Conservation (phyloP, 92 coral and sea anemone species). For the Epizoanthus rinbou region DNA sequence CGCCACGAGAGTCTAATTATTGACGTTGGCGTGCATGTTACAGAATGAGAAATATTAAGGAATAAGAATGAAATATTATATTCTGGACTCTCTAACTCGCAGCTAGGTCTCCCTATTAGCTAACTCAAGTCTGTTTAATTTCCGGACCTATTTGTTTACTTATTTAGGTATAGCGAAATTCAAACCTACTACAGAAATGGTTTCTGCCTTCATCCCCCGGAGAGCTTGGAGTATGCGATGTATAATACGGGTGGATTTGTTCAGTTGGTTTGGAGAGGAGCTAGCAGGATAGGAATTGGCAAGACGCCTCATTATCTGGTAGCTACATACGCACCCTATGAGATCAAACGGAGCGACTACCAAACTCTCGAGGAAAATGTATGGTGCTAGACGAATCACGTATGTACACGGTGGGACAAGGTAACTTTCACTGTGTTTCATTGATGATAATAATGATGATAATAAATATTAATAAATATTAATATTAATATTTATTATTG, state of each 20-base stretch:
- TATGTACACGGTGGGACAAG: neutral
- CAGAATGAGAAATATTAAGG: no score
- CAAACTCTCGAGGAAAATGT: conserved; percentile 15
- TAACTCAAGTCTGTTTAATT: no score
- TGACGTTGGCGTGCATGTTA: no score
- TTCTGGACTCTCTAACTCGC: no score
- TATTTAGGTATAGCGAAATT: conserved; percentile 12
- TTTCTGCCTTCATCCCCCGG: conserved; percentile 3
- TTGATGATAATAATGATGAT: no score
- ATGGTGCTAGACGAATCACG: conserved; percentile 20
- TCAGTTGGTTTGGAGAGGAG: conserved; percentile 30
- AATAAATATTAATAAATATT: no score
- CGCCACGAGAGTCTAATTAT: no score
- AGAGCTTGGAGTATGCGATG: conserved; percentile 14
- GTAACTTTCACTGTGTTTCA: neutral
- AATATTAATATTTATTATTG: no score
- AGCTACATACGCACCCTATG: conserved; percentile 3
- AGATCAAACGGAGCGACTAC: neutral
- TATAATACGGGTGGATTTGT: neutral
- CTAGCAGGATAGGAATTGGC: conserved; percentile 15
- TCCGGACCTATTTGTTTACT: neutral
- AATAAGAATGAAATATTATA: no score
- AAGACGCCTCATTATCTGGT: conserved; percentile 3
- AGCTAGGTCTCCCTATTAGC: no score
- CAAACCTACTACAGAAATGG: neutral